These are phyloP conservation scores for Catharus minimus DNA, from an alignment of 2,113 vertebrate genomes.

Conservation along the genomic window DNA sequence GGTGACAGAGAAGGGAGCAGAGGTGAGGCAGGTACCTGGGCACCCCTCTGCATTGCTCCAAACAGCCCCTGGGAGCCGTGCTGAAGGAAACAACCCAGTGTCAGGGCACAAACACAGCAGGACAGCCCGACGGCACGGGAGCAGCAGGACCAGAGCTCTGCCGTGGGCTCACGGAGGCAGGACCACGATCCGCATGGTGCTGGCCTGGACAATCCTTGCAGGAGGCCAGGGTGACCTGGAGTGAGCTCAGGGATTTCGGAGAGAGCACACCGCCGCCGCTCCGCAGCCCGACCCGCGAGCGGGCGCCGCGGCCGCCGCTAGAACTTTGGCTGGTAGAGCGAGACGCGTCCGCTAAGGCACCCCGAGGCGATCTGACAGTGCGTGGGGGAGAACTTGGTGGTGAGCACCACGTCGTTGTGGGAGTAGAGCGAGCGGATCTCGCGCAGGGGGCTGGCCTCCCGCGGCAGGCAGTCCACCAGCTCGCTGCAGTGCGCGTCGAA, in stretches of 20 bases:
- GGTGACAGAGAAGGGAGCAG: neutral
- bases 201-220: neutral
- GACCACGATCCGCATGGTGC: neutral
- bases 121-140: slow-evolving; percentile 9
- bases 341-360: slow-evolving; percentile 96
- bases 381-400: slow-evolving; percentile 98
- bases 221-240: slow-evolving; percentile 10
- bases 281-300: slow-evolving; percentile 52
- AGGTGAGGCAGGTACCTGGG: neutral
- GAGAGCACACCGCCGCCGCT: slow-evolving; percentile 65
- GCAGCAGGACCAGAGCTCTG: slow-evolving; percentile 32
- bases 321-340: slow-evolving; percentile 98
- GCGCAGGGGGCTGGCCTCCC: slow-evolving; percentile 86
- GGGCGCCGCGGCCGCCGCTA: slow-evolving; percentile 72
- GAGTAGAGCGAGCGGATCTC: slow-evolving; percentile 96
- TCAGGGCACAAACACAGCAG: neutral
- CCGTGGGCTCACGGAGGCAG: no score
- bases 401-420: slow-evolving; percentile 96
- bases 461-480: slow-evolving; percentile 93
- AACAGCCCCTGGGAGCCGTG: neutral
- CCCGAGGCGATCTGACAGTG: slow-evolving; percentile 99
- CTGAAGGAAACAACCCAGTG: slow-evolving; percentile 6
- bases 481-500: slow-evolving; percentile 91
- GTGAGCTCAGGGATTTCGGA: slow-evolving; percentile 13
- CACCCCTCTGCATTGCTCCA: neutral